A percentile compares a stretch with the other conserved stretches of the same genome.
Evolutionary conservation across 2,797 vertebrate genomes (phyloP).

Genomic region (Acanthiza pusilla): DNA sequence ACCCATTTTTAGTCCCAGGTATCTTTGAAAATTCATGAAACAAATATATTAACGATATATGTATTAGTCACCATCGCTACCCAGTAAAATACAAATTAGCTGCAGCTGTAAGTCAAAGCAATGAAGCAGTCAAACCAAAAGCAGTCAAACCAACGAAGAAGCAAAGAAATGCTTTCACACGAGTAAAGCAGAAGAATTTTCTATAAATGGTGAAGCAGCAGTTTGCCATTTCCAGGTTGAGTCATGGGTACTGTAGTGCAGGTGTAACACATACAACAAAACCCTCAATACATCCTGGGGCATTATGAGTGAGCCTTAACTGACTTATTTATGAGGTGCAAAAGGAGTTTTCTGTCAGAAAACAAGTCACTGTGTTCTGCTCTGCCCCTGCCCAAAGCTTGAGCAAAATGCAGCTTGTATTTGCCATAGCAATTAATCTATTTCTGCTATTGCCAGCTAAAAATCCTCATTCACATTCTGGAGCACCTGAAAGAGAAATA

Average conservation of each 20-base stretch:
- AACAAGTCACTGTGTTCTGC: background rate
- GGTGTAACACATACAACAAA: background rate
- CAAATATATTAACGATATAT: background rate
- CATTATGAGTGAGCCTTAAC: background rate
- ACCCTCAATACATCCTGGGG: too few relatives aligned
- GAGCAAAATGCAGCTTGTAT: background rate
- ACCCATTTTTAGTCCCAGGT: background rate
- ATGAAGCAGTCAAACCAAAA: background rate
- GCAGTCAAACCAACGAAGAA: background rate
- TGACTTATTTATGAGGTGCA: background rate
- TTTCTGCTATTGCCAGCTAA: background rate
- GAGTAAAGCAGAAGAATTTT: background rate
- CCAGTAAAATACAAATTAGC: background rate
- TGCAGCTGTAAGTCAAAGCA: background rate
- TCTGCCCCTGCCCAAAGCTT: background rate
- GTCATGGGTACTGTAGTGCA: background rate
- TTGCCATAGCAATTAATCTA: background rate
- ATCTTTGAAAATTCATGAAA: background rate
- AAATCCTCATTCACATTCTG: background rate
- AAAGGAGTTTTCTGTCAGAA: background rate
- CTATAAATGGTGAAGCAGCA: background rate
- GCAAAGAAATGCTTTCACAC: background rate
- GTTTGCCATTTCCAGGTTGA: background rate
- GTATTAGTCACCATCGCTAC: background rate
- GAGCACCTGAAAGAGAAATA: background rate